Conservation (phyloP, 2,797 vertebrate genomes). For the Scolopax bukidnonensis region DNA sequence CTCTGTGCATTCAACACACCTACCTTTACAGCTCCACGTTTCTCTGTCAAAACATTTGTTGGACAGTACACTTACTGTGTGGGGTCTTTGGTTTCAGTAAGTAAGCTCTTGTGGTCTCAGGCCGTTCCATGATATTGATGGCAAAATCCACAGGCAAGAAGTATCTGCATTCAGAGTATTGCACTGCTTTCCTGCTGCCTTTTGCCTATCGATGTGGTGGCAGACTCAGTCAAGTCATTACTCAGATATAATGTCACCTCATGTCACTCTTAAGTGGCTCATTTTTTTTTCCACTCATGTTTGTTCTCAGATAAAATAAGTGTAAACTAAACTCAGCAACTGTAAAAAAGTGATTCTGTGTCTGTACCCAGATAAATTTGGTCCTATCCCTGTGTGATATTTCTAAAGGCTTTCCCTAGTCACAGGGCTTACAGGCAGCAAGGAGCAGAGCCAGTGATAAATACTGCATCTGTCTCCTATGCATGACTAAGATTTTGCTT, state of each 20-base stretch:
- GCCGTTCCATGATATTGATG: neutral
- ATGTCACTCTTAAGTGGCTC: neutral
- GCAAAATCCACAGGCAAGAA: neutral
- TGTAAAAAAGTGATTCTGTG: neutral
- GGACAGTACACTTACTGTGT: neutral
- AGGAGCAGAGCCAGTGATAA: neutral
- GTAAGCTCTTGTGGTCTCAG: neutral
- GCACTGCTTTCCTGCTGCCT: neutral
- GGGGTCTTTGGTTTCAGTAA: constrained; percentile 1
- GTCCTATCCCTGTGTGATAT: neutral
- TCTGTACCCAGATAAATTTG: neutral
- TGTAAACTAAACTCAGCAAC: neutral
- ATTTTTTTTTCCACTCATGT: neutral
- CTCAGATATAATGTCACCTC: neutral
- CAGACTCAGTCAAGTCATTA: neutral
- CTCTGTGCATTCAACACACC: neutral
- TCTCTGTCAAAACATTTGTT: constrained; percentile 5
- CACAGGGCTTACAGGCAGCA: neutral
- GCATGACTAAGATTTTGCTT: neutral
- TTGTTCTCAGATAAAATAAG: neutral
- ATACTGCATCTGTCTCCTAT: neutral
- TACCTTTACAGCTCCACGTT: neutral
- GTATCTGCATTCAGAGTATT: neutral
- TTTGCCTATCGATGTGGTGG: neutral
- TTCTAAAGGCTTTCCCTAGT: neutral